phyloP scores from a whole-genome alignment of 2,888 invertebrate genomes.

The Abrostola tripartita region DNA sequence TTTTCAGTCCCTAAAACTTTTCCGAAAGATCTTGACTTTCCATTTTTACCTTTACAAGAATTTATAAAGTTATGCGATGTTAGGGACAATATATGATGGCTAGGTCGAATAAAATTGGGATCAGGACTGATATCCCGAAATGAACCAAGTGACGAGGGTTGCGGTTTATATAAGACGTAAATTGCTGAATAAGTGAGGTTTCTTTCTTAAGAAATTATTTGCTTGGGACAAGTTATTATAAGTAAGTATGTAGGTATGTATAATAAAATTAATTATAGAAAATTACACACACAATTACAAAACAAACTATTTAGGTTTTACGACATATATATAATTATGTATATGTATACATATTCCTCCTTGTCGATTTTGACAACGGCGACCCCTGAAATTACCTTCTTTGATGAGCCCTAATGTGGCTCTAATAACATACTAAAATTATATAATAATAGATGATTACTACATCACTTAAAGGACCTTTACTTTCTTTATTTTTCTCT shows the following conservation, averaged over 20 bases:
- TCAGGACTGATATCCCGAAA: slow-evolving; percentile 16
- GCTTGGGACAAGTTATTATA: neutral
- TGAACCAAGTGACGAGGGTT: slow-evolving; percentile 33
- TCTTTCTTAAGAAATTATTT: slow-evolving; percentile 6
- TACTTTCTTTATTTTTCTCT: too few species aligned
- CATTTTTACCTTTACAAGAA: slow-evolving; percentile 16
- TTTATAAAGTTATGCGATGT: slow-evolving; percentile 34
- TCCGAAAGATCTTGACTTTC: slow-evolving; percentile 11
- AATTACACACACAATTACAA: too few species aligned
- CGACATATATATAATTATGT: neutral
- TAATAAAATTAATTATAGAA: too few species aligned
- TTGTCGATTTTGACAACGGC: too few species aligned
- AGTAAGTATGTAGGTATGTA: neutral
- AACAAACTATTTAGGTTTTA: neutral
- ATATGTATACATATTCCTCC: too few species aligned
- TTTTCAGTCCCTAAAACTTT: slow-evolving; percentile 22
- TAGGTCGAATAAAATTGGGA: slow-evolving; percentile 23
- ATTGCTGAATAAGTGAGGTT: slow-evolving; percentile 1
- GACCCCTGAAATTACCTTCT: too few species aligned
- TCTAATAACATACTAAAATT: neutral
- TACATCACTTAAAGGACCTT: neutral
- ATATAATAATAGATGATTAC: neutral
- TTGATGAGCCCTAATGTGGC: too few species aligned
- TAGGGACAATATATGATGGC: slow-evolving; percentile 11
- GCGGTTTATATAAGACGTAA: slow-evolving; percentile 15